Conservation (phyloP, 2,113 vertebrate species). For the Leucosticte australis region DNA sequence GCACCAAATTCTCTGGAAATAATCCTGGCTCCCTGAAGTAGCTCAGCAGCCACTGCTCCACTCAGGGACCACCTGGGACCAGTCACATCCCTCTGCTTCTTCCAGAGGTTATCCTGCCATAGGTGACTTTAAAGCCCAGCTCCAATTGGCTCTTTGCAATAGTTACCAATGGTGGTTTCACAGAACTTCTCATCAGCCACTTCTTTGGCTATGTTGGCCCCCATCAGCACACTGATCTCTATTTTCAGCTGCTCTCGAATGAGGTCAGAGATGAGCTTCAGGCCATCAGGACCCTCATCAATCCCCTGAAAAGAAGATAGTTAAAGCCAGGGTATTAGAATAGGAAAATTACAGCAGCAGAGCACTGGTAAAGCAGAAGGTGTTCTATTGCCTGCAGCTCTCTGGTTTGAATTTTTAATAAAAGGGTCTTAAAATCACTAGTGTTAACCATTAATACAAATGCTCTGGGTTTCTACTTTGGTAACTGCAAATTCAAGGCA, state of each 20-base stretch:
- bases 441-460: not conserved
- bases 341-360: not conserved
- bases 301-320: constrained; percentile 70
- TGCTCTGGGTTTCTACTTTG: not conserved
- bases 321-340: not conserved
- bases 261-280: constrained; percentile 85
- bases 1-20: not conserved
- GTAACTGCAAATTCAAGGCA: not conserved
- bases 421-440: not conserved
- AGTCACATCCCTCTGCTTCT: not conserved
- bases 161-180: constrained; percentile 84
- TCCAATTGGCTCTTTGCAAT: not conserved
- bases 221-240: constrained; percentile 86
- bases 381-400: not conserved
- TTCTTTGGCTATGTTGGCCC: constrained; percentile 86
- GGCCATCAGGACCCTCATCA: constrained; percentile 77
- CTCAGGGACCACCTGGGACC: accelerated
- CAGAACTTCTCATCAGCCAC: constrained; percentile 88
- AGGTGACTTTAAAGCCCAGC: not conserved
- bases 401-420: not conserved
- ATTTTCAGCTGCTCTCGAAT: constrained; percentile 84
- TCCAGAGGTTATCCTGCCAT: not conserved
- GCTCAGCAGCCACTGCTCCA: not conserved
- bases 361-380: not conserved
- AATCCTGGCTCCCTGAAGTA: not conserved